phyloP scores from a whole-genome alignment of 2,113 vertebrate genomes.

The Alligator sinensis region DNA sequence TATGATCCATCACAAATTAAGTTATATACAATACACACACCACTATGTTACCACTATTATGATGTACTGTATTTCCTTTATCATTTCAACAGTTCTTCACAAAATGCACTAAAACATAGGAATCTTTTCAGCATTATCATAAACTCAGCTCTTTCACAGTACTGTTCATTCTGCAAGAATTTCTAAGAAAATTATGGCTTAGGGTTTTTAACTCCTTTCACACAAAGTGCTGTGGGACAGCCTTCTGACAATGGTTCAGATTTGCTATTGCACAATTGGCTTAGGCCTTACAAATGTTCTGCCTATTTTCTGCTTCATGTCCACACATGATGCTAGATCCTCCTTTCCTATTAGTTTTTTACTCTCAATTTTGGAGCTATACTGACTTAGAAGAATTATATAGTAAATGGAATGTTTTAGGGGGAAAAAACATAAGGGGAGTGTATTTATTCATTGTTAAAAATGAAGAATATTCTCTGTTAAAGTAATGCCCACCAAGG shows the following conservation, averaged over 20 bases:
- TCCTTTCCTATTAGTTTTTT: not conserved
- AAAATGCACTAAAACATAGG: not conserved
- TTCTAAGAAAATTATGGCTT: not conserved
- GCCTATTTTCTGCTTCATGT: not conserved
- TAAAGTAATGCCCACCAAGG: not conserved
- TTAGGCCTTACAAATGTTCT: not conserved
- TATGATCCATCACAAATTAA: not conserved
- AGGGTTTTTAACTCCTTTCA: not conserved
- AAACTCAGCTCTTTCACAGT: not conserved
- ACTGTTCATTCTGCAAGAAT: not conserved
- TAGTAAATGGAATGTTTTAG: not conserved
- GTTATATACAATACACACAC: fast-evolving
- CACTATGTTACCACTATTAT: not conserved
- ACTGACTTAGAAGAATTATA: not conserved
- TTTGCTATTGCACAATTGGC: not conserved
- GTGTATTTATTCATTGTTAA: not conserved
- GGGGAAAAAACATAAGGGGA: not conserved
- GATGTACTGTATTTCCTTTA: not conserved
- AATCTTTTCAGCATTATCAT: not conserved
- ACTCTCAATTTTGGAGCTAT: not conserved
- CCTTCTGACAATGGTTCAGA: not conserved
- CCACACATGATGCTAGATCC: not conserved
- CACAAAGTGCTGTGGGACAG: not conserved
- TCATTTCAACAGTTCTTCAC: not conserved
- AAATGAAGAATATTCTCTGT: not conserved